Percentiles rank a stretch among this genome's conserved stretches.
These are phyloP conservation scores for Pseudomyrmex sp. DNA, from an alignment of 1,140 invertebrate genomes.

Conservation along the genomic window DNA sequence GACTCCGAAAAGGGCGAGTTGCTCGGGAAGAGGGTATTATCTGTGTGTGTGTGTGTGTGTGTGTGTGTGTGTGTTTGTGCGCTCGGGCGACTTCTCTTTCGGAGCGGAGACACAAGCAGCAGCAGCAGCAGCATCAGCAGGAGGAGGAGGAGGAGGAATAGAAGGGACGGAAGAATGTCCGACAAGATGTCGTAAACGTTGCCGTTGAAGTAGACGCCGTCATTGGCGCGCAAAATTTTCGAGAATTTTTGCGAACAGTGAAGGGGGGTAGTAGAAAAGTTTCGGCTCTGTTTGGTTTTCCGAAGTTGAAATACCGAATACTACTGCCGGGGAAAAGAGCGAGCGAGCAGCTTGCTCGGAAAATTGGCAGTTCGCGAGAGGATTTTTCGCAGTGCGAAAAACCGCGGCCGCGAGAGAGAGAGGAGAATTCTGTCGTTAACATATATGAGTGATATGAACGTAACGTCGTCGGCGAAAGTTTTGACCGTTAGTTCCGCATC, in stretches of 20 bases:
- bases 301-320: background rate
- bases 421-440: background rate
- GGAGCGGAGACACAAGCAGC: background rate
- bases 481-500: conserved; percentile 38
- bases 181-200: conserved; percentile 35
- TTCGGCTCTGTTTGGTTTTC: conserved; percentile 40
- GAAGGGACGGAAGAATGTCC: background rate
- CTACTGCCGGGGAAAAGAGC: background rate
- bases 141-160: background rate
- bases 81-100: conserved; percentile 3
- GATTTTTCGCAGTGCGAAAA: conserved; percentile 9
- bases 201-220: background rate
- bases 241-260: conserved; percentile 6
- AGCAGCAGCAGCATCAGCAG: too few species aligned
- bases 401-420: conserved; percentile 22
- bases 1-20: background rate
- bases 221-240: conserved; percentile 32
- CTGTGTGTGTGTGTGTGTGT: background rate
- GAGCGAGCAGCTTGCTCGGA: conserved; percentile 27
- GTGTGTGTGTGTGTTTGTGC: background rate
- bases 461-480: conserved; percentile 47
- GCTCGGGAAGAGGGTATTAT: conserved; percentile 5
- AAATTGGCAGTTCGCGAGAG: conserved; percentile 42
- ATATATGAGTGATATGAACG: conserved; percentile 46
- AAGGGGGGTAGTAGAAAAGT: conserved; percentile 16